phyloP scores from a whole-genome alignment of 2,797 vertebrate genomes.

The Rhabdomys pumilio region DNA sequence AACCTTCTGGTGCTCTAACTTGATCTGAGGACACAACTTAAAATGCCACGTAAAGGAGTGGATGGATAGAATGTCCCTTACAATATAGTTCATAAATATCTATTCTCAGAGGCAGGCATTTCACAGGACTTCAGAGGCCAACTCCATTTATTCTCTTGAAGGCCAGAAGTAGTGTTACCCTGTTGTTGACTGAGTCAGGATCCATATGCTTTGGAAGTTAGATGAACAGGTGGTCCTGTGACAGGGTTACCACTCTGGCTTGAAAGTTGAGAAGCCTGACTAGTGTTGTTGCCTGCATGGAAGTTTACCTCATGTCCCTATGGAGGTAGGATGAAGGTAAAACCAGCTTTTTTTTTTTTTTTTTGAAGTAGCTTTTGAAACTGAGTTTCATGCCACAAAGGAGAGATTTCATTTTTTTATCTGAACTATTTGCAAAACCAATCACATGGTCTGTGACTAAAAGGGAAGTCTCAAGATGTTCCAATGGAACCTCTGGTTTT shows the following conservation, averaged over 20 bases:
- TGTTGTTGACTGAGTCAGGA: slow-evolving; percentile 73
- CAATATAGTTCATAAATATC: slow-evolving; percentile 81
- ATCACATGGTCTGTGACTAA: slow-evolving; percentile 21
- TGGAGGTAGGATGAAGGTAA: slow-evolving; percentile 63
- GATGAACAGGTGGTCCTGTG: slow-evolving; percentile 71
- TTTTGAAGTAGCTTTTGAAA: slow-evolving; percentile 59
- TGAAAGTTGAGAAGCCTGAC: slow-evolving; percentile 70
- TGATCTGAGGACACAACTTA: slow-evolving; percentile 80
- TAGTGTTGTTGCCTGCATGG: neutral
- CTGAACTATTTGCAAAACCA: slow-evolving; percentile 65
- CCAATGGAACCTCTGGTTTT: slow-evolving; percentile 56
- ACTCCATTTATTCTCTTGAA: slow-evolving; percentile 65
- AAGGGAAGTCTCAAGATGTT: slow-evolving; percentile 63
- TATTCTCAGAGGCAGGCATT: slow-evolving; percentile 69
- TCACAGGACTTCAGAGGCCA: slow-evolving; percentile 66
- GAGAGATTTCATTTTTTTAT: slow-evolving; percentile 44
- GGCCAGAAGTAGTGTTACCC: slow-evolving; percentile 55
- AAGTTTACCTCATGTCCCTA: slow-evolving; percentile 33
- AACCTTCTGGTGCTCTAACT: slow-evolving; percentile 76
- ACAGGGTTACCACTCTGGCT: slow-evolving; percentile 65
- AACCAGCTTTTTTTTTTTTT: slow-evolving; percentile 5
- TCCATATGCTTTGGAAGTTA: slow-evolving; percentile 76
- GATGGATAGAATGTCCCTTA: slow-evolving; percentile 77
- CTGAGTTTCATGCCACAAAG: slow-evolving; percentile 45
- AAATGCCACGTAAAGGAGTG: slow-evolving; percentile 79